phyloP scores from a whole-genome alignment of 2,797 vertebrate species.

The Alectoris magna region DNA sequence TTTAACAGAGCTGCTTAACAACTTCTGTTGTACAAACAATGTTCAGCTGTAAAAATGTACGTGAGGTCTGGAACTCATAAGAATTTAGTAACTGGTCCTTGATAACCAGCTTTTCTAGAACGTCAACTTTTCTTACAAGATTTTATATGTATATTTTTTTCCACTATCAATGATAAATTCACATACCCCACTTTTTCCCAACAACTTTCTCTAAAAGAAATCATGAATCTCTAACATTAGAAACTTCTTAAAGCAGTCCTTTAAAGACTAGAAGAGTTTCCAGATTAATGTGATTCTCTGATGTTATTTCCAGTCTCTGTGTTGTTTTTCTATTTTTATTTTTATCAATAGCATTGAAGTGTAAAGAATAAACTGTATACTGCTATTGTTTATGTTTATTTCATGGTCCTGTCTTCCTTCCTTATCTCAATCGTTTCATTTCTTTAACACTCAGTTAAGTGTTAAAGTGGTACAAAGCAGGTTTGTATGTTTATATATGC shows the following conservation, averaged over 20 bases:
- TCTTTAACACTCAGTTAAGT: neutral
- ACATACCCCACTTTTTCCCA: neutral
- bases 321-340: neutral
- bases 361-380: neutral
- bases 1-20: neutral
- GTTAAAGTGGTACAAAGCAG: neutral
- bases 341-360: constrained; percentile 42
- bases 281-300: constrained; percentile 26
- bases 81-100: neutral
- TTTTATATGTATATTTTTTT: neutral
- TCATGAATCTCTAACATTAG: neutral
- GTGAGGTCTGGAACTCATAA: neutral
- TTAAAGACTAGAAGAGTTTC: neutral
- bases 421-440: constrained; percentile 8
- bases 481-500: neutral
- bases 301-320: neutral
- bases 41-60: neutral
- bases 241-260: neutral
- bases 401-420: neutral
- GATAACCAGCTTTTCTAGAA: neutral
- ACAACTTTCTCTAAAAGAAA: constrained; percentile 11
- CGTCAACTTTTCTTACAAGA: neutral
- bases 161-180: neutral
- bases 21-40: neutral
- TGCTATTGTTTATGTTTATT: constrained; percentile 21